These are phyloP conservation scores for Xiphydria camelus DNA, from an alignment of 2,888 invertebrate species.

Conservation along the genomic window DNA sequence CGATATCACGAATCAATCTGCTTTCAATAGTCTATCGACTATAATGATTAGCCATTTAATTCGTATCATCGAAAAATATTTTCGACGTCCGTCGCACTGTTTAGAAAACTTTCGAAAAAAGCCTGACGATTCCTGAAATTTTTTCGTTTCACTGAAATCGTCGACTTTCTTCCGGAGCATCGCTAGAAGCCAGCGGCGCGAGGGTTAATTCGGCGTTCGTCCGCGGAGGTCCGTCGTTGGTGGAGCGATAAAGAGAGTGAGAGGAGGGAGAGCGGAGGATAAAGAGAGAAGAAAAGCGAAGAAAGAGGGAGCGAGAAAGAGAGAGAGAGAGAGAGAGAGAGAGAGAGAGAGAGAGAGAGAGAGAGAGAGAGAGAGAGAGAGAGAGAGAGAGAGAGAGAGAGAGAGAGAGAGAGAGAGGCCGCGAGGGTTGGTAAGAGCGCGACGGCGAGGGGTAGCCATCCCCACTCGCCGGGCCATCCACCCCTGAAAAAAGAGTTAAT, in stretches of 20 bases:
- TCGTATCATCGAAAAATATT: too few relatives aligned
- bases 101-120: too few relatives aligned
- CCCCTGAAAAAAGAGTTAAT: slow-evolving; percentile 68
- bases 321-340: not conserved
- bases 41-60: too few relatives aligned
- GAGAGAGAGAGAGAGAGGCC: not conserved
- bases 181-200: slow-evolving; percentile 10
- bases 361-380: slow-evolving; percentile 4
- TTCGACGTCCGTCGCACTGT: too few relatives aligned
- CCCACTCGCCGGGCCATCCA: slow-evolving; percentile 44
- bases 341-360: slow-evolving; percentile 3
- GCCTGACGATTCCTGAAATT: too few relatives aligned
- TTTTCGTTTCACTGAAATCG: too few relatives aligned
- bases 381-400: not conserved
- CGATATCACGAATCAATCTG: too few relatives aligned
- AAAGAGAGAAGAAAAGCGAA: slow-evolving; percentile 16
- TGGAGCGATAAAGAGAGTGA: slow-evolving; percentile 14
- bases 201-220: slow-evolving; percentile 39
- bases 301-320: slow-evolving; percentile 7
- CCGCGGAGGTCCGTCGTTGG: slow-evolving; percentile 14
- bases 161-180: not conserved
- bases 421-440: slow-evolving; percentile 12
- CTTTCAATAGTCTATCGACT: too few relatives aligned
- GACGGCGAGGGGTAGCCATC: slow-evolving; percentile 22
- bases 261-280: slow-evolving; percentile 18